Percentiles rank a stretch among this genome's conserved stretches.
Conservation (phyloP, 2,797 vertebrate genomes). For the Phataginus tricuspis region DNA sequence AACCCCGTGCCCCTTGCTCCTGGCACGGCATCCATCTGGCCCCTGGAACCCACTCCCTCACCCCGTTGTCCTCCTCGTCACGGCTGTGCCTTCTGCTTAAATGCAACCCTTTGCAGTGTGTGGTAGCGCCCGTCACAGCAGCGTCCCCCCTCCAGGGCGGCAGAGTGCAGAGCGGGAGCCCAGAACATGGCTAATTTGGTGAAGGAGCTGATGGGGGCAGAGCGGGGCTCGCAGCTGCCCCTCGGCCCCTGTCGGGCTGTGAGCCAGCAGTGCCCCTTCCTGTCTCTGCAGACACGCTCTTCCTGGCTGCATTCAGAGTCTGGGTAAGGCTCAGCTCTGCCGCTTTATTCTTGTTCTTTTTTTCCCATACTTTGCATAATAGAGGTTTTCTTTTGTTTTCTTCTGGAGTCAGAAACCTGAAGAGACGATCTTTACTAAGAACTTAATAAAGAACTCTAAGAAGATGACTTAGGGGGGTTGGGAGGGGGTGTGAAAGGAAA, state of each 20-base stretch:
- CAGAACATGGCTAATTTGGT: neutral
- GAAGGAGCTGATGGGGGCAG: neutral
- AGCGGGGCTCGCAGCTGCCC: neutral
- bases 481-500: neutral
- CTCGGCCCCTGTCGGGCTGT: neutral
- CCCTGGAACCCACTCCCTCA: neutral
- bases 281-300: neutral
- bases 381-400: constrained; percentile 64
- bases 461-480: neutral
- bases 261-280: neutral
- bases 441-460: constrained; percentile 64
- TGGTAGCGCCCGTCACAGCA: neutral
- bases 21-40: neutral
- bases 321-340: constrained; percentile 9
- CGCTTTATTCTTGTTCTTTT: constrained; percentile 49
- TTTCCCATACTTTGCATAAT: constrained; percentile 73
- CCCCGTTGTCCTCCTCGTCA: neutral
- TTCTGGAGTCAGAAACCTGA: constrained; percentile 64
- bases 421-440: constrained; percentile 61
- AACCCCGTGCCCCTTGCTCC: too few relatives aligned
- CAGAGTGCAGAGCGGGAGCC: neutral
- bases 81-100: neutral
- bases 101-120: neutral
- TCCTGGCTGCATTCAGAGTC: constrained; percentile 48
- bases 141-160: neutral